A percentile compares a stretch with the other conserved stretches of the same genome.
Conservation (phyloP, 2,888 invertebrate species). For the Nematopogon swammerdamellus region DNA sequence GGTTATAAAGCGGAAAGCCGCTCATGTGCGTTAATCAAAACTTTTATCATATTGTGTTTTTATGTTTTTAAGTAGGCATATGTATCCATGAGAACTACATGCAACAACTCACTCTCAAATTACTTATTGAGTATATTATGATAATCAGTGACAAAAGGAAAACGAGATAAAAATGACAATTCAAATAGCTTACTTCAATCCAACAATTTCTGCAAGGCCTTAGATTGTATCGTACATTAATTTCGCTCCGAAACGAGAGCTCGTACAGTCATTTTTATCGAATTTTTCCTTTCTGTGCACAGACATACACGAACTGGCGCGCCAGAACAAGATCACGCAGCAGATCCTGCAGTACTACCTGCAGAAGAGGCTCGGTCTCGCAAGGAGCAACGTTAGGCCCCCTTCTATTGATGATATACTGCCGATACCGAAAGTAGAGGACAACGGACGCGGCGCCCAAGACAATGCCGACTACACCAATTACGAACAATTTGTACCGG, state of each 20-base stretch:
- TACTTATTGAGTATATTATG: too few relatives aligned
- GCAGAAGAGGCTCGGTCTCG: conserved; percentile 65
- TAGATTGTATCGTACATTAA: too few relatives aligned
- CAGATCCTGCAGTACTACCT: conserved; percentile 72
- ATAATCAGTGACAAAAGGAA: background rate
- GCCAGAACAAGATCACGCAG: conserved; percentile 74
- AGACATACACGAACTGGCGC: conserved; percentile 60
- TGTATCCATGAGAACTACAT: too few relatives aligned
- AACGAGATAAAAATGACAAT: conserved; percentile 1
- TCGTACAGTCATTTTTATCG: conserved; percentile 52
- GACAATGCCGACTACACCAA: background rate
- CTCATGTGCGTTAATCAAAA: too few relatives aligned
- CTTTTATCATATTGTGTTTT: too few relatives aligned
- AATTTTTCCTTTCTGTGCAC: conserved; percentile 40
- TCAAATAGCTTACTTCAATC: background rate
- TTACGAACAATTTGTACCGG: background rate
- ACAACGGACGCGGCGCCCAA: conserved; percentile 17
- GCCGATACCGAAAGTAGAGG: conserved; percentile 38
- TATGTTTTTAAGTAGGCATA: too few relatives aligned
- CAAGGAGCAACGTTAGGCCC: conserved; percentile 37
- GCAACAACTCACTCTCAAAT: too few relatives aligned
- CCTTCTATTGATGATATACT: conserved; percentile 66
- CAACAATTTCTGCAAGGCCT: background rate
- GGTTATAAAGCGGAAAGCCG: too few relatives aligned
- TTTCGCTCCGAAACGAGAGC: background rate